A percentile compares a stretch with the other conserved stretches of the same genome.
Evolutionary conservation across 53 echinoderm and acorn worm species (phyloP).

Genomic region (Glandiceps talaboti): DNA sequence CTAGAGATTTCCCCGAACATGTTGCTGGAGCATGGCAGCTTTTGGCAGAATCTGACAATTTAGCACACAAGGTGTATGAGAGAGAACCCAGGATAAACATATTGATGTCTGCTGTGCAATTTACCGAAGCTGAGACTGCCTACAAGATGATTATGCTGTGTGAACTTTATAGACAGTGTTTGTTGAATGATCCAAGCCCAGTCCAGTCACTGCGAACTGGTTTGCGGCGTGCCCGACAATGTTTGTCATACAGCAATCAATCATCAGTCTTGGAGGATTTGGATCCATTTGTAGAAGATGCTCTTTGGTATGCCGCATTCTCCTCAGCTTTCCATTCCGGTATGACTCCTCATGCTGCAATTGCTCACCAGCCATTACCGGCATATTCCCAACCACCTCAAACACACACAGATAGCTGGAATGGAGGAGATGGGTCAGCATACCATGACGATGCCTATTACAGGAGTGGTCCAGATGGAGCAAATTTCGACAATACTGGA

Average conservation of each 20-base stretch:
- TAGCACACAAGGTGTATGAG: not conserved
- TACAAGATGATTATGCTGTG: not conserved
- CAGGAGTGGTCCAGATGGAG: not conserved
- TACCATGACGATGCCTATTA: not conserved
- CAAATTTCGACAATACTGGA: no score
- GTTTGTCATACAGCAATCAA: not conserved
- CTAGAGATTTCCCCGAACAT: not conserved
- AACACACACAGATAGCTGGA: not conserved
- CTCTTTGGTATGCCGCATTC: not conserved
- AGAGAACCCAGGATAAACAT: not conserved
- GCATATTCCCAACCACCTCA: not conserved
- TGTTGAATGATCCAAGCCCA: not conserved
- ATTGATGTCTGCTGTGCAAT: not conserved
- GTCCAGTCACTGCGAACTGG: not conserved
- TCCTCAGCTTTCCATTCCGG: not conserved
- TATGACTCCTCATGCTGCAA: not conserved
- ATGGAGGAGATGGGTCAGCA: not conserved
- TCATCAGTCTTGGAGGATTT: not conserved
- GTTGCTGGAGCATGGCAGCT: not conserved
- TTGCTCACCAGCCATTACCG: not conserved
- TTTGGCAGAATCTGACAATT: not conserved
- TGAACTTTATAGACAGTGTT: not conserved
- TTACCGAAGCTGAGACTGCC: not conserved
- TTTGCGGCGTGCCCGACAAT: not conserved
- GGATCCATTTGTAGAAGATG: not conserved